Conservation (phyloP, 2,888 invertebrate genomes). For the Acleris sparsana region DNA sequence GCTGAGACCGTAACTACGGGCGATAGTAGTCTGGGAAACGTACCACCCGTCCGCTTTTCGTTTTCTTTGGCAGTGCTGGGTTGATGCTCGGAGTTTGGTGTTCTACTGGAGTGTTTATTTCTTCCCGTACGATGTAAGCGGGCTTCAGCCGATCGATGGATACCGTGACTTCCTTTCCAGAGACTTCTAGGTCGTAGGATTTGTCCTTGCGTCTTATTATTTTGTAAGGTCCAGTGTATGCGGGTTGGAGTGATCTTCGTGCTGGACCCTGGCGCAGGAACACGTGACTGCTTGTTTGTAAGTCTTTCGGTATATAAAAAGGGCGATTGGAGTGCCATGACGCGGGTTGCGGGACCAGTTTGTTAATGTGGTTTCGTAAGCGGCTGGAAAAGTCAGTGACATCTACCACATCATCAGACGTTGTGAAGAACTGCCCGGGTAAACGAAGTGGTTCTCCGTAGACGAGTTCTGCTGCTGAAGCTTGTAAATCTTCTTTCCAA, state of each 20-base stretch:
- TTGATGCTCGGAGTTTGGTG: too few species aligned
- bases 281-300: background rate
- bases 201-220: background rate
- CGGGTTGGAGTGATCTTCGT: background rate
- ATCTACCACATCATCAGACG: background rate
- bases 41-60: background rate
- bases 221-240: background rate
- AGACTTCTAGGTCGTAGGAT: background rate
- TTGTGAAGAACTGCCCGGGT: background rate
- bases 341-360: background rate
- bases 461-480: constrained; percentile 1
- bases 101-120: background rate
- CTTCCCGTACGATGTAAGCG: background rate
- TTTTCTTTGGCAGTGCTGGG: background rate
- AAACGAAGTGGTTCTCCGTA: background rate
- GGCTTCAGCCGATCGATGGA: constrained; percentile 9
- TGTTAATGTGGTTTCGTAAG: background rate
- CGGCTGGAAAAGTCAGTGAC: constrained; percentile 3
- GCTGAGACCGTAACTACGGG: constrained; percentile 14
- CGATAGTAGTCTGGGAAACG: constrained; percentile 13
- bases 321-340: background rate
- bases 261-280: constrained; percentile 14
- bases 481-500: constrained; percentile 42
- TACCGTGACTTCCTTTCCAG: background rate
- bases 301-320: background rate